These are phyloP conservation scores for Drosophila birchii DNA, from an alignment of 2,888 invertebrate species.

Conservation along the genomic window DNA sequence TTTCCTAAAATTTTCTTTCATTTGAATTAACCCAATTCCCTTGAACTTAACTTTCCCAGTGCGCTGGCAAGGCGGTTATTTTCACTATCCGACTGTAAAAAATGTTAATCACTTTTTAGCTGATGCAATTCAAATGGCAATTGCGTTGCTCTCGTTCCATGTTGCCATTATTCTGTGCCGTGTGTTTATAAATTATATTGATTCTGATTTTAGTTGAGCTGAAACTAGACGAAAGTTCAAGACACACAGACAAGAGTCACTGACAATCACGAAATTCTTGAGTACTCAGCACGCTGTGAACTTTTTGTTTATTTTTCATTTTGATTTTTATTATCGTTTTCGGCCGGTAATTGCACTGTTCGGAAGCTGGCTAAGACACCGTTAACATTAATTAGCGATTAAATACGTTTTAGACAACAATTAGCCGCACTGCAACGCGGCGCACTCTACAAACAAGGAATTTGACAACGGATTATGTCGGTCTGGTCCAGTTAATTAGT, in stretches of 20 bases:
- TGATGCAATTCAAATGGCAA: conserved; percentile 75
- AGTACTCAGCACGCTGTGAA: conserved; percentile 39
- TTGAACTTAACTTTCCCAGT: conserved; percentile 23
- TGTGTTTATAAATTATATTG: conserved; percentile 31
- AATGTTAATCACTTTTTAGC: conserved; percentile 51
- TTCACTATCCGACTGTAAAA: conserved; percentile 40
- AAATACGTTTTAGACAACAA: conserved; percentile 36
- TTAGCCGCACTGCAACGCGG: conserved; percentile 40
- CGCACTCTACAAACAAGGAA: conserved; percentile 28
- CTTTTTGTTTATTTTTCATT: conserved; percentile 7
- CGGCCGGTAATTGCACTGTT: conserved; percentile 60
- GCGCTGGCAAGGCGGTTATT: conserved; percentile 34
- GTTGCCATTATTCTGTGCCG: conserved; percentile 28
- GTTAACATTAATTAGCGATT: conserved; percentile 65
- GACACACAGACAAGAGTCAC: conserved; percentile 33
- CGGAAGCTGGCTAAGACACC: conserved; percentile 63
- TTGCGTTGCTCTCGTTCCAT: conserved; percentile 48
- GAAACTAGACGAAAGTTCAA: conserved; percentile 55
- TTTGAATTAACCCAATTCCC: not conserved
- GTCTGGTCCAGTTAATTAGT: conserved; percentile 47
- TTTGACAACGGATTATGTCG: conserved; percentile 38
- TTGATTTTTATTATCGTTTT: not conserved
- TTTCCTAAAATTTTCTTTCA: not conserved
- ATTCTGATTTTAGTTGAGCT: conserved; percentile 33
- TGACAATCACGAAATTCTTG: conserved; percentile 43